A percentile compares a stretch with the other conserved stretches of the same genome.
Conservation (phyloP, 2,888 invertebrate species). For the Apoda limacodes region DNA sequence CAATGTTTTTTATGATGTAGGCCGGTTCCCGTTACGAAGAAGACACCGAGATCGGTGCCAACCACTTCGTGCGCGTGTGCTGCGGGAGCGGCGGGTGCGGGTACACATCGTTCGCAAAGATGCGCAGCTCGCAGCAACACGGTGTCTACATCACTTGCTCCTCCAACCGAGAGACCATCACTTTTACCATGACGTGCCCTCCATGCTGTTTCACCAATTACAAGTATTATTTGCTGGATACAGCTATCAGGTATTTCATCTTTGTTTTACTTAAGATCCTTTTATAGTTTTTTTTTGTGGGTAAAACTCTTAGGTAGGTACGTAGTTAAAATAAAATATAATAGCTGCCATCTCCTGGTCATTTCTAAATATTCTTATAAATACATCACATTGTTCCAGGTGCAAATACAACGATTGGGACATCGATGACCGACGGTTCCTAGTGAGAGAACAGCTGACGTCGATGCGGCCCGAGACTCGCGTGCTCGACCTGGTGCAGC, state of each 20-base stretch:
- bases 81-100: conserved; percentile 79
- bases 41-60: conserved; percentile 77
- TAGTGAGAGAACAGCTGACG: conserved; percentile 34
- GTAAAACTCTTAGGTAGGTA: too few species aligned
- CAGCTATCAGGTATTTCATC: conserved; percentile 43
- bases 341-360: too few species aligned
- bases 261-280: too few species aligned
- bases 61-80: conserved; percentile 81
- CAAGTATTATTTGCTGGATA: conserved; percentile 41
- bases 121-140: conserved; percentile 80
- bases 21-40: conserved; percentile 89
- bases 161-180: conserved; percentile 80
- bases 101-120: conserved; percentile 76
- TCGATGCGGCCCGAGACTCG: conserved; percentile 33
- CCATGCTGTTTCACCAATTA: conserved; percentile 28
- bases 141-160: conserved; percentile 78
- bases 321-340: too few species aligned
- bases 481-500: conserved; percentile 42
- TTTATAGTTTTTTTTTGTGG: too few species aligned
- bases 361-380: too few species aligned
- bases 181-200: conserved; percentile 75
- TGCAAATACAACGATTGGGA: conserved; percentile 41
- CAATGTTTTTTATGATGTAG: too few species aligned
- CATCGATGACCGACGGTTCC: conserved; percentile 30
- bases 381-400: conserved; percentile 21